Conservation (phyloP, 2,113 vertebrate genomes). For the Tympanuchus pallidicinctus region DNA sequence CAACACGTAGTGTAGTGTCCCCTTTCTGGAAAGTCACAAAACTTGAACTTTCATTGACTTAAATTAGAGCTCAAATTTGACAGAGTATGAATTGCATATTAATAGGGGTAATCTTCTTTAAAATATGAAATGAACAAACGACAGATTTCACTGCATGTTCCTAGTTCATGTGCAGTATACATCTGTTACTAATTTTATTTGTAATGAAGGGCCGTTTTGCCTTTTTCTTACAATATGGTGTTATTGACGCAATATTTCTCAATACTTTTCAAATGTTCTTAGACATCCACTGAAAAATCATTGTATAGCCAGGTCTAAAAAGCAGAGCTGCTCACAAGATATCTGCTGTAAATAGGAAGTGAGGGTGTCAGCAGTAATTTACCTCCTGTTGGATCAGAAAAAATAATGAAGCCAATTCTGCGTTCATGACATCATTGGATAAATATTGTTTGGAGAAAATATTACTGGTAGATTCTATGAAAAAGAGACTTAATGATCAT, state of each 20-base stretch:
- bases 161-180: background rate
- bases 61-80: conserved; percentile 20
- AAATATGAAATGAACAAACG: background rate
- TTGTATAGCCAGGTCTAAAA: background rate
- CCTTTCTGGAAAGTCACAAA: conserved; percentile 1
- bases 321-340: background rate
- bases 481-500: background rate
- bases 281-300: background rate
- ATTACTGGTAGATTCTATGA: background rate
- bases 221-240: background rate
- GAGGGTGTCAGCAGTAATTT: background rate
- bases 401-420: background rate
- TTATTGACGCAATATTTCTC: background rate
- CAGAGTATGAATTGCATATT: background rate
- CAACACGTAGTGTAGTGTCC: background rate
- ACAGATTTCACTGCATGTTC: background rate
- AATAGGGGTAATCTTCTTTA: background rate
- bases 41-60: background rate
- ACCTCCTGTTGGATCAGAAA: background rate
- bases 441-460: background rate
- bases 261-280: background rate
- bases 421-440: background rate
- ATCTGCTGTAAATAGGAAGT: background rate
- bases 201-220: background rate
- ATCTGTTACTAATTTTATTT: background rate